These are phyloP conservation scores for Halotydeus destructor DNA, from an alignment of 1,140 invertebrate genomes.

Conservation along the genomic window DNA sequence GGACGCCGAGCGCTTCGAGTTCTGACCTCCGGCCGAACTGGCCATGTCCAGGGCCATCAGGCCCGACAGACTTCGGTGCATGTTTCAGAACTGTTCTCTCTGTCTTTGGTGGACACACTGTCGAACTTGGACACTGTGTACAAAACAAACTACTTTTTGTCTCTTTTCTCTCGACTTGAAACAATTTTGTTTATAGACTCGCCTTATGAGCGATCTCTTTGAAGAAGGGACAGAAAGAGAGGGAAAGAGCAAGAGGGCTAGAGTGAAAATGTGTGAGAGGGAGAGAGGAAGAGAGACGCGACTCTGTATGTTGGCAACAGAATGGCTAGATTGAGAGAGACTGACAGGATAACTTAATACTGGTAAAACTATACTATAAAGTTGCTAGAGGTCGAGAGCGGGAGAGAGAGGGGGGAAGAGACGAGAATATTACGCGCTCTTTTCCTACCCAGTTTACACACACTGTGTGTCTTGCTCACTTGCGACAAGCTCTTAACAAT, in stretches of 20 bases:
- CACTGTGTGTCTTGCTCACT: too few relatives aligned
- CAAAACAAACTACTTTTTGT: not conserved
- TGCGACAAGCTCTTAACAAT: too few relatives aligned
- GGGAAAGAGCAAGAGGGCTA: not conserved
- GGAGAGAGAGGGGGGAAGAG: too few relatives aligned
- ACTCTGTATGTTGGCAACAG: too few relatives aligned
- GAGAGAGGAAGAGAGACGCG: slow-evolving; percentile 2
- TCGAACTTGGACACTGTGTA: not conserved
- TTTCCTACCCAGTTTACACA: too few relatives aligned
- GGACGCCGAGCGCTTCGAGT: not conserved
- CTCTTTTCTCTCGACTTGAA: not conserved
- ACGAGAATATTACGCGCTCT: too few relatives aligned
- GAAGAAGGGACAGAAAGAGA: not conserved
- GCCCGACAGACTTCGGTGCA: not conserved
- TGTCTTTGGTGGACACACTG: not conserved
- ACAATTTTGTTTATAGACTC: not conserved
- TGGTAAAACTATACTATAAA: too few relatives aligned
- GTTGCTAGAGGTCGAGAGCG: too few relatives aligned
- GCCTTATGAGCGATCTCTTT: not conserved
- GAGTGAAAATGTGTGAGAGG: not conserved
- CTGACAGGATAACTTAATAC: too few relatives aligned
- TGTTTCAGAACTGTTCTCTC: not conserved
- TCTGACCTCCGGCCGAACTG: not conserved
- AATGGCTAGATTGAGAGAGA: too few relatives aligned
- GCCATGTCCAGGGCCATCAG: not conserved